phyloP scores from a whole-genome alignment of 2,797 vertebrate species.

The Phrynocephalus forsythii region DNA sequence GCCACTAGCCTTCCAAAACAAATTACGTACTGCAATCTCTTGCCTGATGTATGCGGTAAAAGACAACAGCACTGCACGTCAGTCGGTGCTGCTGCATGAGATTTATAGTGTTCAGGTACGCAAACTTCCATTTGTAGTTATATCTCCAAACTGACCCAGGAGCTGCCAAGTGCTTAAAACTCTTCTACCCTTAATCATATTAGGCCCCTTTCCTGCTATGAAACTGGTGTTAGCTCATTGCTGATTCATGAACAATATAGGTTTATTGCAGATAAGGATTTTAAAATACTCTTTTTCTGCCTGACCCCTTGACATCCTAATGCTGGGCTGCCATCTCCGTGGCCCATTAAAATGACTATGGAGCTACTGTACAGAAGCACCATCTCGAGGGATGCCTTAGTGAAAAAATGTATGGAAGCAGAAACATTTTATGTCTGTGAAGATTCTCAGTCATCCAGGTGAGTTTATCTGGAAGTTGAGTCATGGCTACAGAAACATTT shows the following conservation, averaged over 20 bases:
- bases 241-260: background rate
- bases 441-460: too few relatives aligned
- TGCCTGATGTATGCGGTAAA: conserved; percentile 60
- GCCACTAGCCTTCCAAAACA: conserved; percentile 71
- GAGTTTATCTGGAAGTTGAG: too few relatives aligned
- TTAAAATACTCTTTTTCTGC: background rate
- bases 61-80: conserved; percentile 61
- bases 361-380: background rate
- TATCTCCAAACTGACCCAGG: conserved; percentile 69
- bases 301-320: background rate
- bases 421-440: too few relatives aligned
- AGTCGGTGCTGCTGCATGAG: conserved; percentile 57
- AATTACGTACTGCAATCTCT: conserved; percentile 73
- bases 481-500: background rate
- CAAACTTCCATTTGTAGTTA: conserved; percentile 74
- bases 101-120: conserved; percentile 82
- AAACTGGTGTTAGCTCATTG: background rate
- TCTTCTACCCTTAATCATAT: conserved; percentile 32
- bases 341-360: background rate
- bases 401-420: conserved; percentile 9
- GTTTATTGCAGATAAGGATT: conserved; percentile 25
- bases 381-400: background rate
- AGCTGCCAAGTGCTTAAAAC: conserved; percentile 64
- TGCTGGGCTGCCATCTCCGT: background rate
- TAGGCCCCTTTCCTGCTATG: conserved; percentile 11